Evolutionary conservation across 2,113 vertebrate genomes (phyloP).

Genomic region (Calyptommatus sinebrachiatus): DNA sequence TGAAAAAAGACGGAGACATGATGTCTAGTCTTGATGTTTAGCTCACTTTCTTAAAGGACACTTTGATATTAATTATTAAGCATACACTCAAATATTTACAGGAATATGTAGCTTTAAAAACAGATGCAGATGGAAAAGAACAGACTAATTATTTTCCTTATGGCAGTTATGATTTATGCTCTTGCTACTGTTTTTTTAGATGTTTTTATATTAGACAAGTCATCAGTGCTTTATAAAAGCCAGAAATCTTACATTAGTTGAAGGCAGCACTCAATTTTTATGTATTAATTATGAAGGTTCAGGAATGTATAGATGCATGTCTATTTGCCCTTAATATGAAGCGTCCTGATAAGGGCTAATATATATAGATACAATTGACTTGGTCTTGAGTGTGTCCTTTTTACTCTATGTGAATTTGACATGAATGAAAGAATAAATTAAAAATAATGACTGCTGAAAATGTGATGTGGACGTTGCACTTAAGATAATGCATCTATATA

Average conservation of each 20-base stretch:
- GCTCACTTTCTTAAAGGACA: constrained; percentile 28
- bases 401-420: not conserved
- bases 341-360: rapidly evolving
- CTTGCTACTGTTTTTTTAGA: not conserved
- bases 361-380: not conserved
- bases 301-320: constrained; percentile 12
- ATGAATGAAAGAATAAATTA: not conserved
- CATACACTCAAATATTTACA: constrained; percentile 37
- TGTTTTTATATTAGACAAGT: not conserved
- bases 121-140: not conserved
- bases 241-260: not conserved
- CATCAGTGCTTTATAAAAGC: constrained; percentile 14
- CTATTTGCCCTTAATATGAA: rapidly evolving
- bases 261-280: constrained; percentile 19
- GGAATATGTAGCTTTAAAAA: constrained; percentile 28
- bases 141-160: not conserved
- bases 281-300: constrained; percentile 20
- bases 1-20: not conserved
- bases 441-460: not conserved
- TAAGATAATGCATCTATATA: not conserved
- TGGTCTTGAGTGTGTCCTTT: not conserved
- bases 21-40: constrained; percentile 32
- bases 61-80: constrained; percentile 32
- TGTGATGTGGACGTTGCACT: not conserved
- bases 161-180: constrained; percentile 11